These are phyloP conservation scores for Alligator sinensis DNA, from an alignment of 2,113 vertebrate genomes.

Conservation along the genomic window DNA sequence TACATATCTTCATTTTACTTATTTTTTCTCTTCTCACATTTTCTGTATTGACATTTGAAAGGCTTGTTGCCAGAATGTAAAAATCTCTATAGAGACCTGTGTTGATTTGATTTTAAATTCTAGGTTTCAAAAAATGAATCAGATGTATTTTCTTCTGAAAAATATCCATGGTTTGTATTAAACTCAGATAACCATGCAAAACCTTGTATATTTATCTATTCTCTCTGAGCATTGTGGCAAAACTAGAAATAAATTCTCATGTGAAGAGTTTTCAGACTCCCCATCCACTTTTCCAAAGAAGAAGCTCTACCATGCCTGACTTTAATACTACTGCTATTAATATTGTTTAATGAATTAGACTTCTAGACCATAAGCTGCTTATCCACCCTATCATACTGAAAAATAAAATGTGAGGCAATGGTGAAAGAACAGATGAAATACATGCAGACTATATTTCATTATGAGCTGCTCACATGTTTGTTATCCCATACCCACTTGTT, in stretches of 20 bases:
- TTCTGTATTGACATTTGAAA: neutral
- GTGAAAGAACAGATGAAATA: neutral
- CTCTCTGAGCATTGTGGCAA: neutral
- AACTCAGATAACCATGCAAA: neutral
- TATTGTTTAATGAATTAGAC: neutral
- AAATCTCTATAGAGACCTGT: neutral
- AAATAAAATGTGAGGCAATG: neutral
- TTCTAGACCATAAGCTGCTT: neutral
- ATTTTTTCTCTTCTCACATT: neutral
- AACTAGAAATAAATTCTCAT: neutral
- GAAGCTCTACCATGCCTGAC: accelerated
- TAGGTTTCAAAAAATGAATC: accelerated
- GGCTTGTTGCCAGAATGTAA: neutral
- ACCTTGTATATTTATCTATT: neutral
- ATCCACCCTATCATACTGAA: neutral
- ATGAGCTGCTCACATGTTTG: neutral
- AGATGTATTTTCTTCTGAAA: neutral
- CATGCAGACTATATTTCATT: neutral
- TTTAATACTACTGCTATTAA: neutral
- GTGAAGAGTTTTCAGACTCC: neutral
- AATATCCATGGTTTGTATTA: neutral
- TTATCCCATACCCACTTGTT: neutral
- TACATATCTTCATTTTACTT: neutral
- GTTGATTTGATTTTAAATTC: neutral
- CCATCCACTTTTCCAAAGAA: neutral